Evolutionary conservation across 2,797 vertebrate species (phyloP).

Genomic region (Mionectes olivaceus): DNA sequence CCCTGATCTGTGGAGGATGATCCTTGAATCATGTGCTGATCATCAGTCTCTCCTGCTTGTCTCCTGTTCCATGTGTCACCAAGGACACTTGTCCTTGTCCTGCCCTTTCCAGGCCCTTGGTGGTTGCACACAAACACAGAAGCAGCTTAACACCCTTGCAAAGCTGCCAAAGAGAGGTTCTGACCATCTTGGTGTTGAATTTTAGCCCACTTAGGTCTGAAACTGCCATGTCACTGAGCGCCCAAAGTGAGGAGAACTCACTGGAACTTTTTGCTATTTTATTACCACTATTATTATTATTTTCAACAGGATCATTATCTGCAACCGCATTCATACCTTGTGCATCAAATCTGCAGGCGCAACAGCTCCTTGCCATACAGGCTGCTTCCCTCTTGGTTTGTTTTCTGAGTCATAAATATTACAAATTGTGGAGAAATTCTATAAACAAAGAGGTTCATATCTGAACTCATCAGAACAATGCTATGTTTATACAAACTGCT

Average conservation of each 20-base stretch:
- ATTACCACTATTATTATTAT: not conserved
- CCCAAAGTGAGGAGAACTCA: not conserved
- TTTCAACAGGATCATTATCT: not conserved
- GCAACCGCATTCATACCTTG: not conserved
- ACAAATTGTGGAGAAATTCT: constrained; percentile 2
- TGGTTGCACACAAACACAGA: not conserved
- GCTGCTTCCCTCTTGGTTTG: not conserved
- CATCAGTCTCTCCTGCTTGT: not conserved
- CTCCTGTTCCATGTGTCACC: not conserved
- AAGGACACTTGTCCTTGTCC: not conserved
- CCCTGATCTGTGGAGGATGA: not conserved
- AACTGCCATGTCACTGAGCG: accelerated
- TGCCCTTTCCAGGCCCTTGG: not conserved
- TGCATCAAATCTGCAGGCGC: not conserved
- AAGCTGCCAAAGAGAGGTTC: not conserved
- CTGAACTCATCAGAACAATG: constrained; percentile 42
- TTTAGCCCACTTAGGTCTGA: not conserved
- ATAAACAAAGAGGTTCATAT: not conserved
- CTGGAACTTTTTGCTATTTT: not conserved
- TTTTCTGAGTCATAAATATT: constrained; percentile 25
- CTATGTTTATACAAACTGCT: constrained; percentile 24
- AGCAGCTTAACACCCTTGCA: not conserved
- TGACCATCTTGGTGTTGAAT: not conserved
- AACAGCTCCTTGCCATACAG: not conserved
- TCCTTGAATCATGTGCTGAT: not conserved